These are phyloP conservation scores for Zaprionus inermis DNA, from an alignment of 1,140 invertebrate species.

Conservation along the genomic window DNA sequence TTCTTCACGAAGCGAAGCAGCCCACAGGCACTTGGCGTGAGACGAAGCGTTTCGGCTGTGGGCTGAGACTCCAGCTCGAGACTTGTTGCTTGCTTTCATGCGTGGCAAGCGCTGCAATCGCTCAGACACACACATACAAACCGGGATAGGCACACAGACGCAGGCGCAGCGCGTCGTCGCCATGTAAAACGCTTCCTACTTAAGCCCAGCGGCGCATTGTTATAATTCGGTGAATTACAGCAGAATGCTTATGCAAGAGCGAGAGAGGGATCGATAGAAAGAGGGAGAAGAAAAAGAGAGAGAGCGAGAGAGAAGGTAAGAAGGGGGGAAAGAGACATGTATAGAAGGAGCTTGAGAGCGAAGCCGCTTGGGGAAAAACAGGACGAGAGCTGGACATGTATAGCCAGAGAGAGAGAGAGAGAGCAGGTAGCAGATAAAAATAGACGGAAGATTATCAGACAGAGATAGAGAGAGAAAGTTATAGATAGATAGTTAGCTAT, in stretches of 20 bases:
- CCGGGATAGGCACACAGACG: slow-evolving; percentile 10
- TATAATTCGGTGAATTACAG: slow-evolving; percentile 69
- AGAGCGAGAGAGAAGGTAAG: neutral
- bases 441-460: too few species aligned
- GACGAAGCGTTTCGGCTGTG: slow-evolving; percentile 61
- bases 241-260: slow-evolving; percentile 27
- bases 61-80: slow-evolving; percentile 48
- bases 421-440: neutral
- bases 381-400: neutral
- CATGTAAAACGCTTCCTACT: slow-evolving; percentile 78
- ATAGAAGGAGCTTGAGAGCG: neutral
- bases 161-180: slow-evolving; percentile 48
- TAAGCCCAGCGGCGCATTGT: slow-evolving; percentile 59
- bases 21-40: slow-evolving; percentile 77
- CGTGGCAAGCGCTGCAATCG: slow-evolving; percentile 56
- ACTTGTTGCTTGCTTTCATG: slow-evolving; percentile 54
- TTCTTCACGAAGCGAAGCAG: slow-evolving; percentile 61
- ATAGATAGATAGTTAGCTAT: neutral
- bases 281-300: neutral
- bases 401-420: neutral
- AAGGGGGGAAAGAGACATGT: neutral
- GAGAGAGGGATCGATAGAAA: neutral
- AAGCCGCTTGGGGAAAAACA: neutral
- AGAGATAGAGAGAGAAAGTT: neutral
- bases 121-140: slow-evolving; percentile 26